Conservation (phyloP, 2,113 vertebrate species). For the Oostethus manadensis region DNA sequence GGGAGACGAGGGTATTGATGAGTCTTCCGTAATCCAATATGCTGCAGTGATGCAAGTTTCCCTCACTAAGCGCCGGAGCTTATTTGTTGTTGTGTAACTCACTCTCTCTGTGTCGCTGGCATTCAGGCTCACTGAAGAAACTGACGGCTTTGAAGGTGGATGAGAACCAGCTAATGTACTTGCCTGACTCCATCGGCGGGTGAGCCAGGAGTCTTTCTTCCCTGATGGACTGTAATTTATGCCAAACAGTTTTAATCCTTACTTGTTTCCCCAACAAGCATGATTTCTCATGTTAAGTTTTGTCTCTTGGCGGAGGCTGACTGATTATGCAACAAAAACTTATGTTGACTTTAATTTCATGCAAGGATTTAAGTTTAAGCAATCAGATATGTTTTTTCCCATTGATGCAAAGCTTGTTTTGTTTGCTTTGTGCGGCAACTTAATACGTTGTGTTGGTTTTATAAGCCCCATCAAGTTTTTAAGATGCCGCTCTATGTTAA, state of each 20-base stretch:
- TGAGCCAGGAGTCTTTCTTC: constrained; percentile 56
- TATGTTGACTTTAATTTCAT: constrained; percentile 56
- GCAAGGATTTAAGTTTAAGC: constrained; percentile 26
- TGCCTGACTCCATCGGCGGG: constrained; percentile 95
- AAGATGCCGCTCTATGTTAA: not conserved
- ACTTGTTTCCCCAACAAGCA: constrained; percentile 52
- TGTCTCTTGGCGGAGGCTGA: constrained; percentile 22
- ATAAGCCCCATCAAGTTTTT: not conserved
- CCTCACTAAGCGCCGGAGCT: not conserved
- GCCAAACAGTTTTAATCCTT: not conserved
- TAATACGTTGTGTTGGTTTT: not conserved
- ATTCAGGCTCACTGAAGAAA: constrained; percentile 87
- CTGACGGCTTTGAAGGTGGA: constrained; percentile 93
- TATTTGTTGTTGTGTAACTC: constrained; percentile 9
- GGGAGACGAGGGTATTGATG: not conserved
- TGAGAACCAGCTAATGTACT: constrained; percentile 93
- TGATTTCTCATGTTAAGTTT: constrained; percentile 36
- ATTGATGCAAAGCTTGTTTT: no score
- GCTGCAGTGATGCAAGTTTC: constrained; percentile 5
- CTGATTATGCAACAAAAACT: constrained; percentile 53
- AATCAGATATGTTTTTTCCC: no score
- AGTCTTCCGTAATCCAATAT: constrained; percentile 4
- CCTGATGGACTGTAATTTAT: no score
- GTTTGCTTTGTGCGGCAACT: not conserved
- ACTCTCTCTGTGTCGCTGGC: not conserved